These are phyloP conservation scores for Cepphus grylle DNA, from an alignment of 2,113 vertebrate species.

Conservation along the genomic window DNA sequence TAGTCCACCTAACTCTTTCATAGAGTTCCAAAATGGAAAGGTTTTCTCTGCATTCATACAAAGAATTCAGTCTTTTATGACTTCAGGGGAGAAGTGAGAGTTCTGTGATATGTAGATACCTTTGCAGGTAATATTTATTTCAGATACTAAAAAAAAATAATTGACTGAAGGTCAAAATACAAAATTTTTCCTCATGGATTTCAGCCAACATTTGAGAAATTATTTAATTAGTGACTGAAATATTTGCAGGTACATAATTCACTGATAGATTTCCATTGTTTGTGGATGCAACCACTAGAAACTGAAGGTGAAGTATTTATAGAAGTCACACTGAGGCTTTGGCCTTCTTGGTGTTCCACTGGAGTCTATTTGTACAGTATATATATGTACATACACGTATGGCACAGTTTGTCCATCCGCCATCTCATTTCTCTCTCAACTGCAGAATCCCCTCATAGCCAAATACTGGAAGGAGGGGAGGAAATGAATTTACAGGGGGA, in stretches of 20 bases:
- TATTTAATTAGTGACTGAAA: not conserved
- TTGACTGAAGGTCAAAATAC: not conserved
- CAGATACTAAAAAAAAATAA: not conserved
- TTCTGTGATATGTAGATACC: not conserved
- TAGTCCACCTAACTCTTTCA: not conserved
- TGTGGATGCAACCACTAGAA: not conserved
- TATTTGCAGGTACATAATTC: not conserved
- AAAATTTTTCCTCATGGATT: not conserved
- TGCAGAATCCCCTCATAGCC: not conserved
- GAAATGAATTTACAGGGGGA: not conserved
- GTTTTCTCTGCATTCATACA: not conserved
- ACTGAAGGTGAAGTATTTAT: not conserved
- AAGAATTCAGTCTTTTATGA: not conserved
- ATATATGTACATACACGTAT: not conserved
- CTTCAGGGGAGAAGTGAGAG: too few species aligned
- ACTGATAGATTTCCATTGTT: not conserved
- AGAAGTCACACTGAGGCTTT: not conserved
- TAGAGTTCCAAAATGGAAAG: not conserved
- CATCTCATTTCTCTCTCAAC: not conserved
- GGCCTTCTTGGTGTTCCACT: not conserved
- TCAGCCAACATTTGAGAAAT: not conserved
- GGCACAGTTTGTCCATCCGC: not conserved
- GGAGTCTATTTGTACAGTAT: not conserved
- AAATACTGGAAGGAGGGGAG: not conserved
- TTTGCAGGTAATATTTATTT: not conserved